Conservation (phyloP, 2,797 vertebrate genomes). For the Pelodytes ibericus region DNA sequence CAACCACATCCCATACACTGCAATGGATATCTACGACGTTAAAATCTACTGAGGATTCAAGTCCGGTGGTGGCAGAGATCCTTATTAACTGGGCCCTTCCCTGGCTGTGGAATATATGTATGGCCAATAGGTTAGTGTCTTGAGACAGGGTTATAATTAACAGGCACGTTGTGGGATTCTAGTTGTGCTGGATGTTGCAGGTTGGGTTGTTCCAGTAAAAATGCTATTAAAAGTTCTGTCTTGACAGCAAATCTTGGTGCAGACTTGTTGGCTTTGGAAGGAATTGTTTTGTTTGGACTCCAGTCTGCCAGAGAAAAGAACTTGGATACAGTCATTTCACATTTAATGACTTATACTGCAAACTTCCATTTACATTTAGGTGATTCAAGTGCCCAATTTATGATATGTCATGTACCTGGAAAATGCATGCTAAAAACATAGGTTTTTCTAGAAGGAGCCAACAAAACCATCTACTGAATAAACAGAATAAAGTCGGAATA, state of each 20-base stretch:
- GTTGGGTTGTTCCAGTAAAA: slow-evolving; percentile 48
- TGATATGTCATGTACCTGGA: slow-evolving; percentile 54
- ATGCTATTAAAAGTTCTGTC: slow-evolving; percentile 53
- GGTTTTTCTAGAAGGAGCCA: slow-evolving; percentile 29
- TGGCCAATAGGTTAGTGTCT: slow-evolving; percentile 17
- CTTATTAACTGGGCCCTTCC: too few species aligned
- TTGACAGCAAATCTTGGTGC: slow-evolving; percentile 52
- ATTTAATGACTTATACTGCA: slow-evolving; percentile 47
- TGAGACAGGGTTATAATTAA: slow-evolving; percentile 27
- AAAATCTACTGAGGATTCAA: too few species aligned
- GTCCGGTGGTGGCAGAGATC: too few species aligned
- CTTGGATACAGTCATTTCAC: slow-evolving; percentile 48
- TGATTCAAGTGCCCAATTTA: slow-evolving; percentile 55
- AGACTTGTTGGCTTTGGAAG: slow-evolving; percentile 49
- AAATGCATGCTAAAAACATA: slow-evolving; percentile 53
- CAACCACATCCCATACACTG: too few species aligned
- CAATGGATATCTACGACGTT: too few species aligned
- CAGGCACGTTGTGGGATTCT: slow-evolving; percentile 34
- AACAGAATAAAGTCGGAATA: not conserved
- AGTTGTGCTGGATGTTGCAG: slow-evolving; percentile 31
- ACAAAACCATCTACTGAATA: slow-evolving; percentile 19
- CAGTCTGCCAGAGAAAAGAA: slow-evolving; percentile 46
- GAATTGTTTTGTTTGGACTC: slow-evolving; percentile 52
- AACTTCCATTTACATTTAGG: slow-evolving; percentile 44
- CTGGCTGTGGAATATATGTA: too few species aligned